Evolutionary conservation across 2,797 vertebrate species (phyloP), one percentile per base, ranked within the genome.

Genomic region (Hoplostethus mediterraneus): DNA sequence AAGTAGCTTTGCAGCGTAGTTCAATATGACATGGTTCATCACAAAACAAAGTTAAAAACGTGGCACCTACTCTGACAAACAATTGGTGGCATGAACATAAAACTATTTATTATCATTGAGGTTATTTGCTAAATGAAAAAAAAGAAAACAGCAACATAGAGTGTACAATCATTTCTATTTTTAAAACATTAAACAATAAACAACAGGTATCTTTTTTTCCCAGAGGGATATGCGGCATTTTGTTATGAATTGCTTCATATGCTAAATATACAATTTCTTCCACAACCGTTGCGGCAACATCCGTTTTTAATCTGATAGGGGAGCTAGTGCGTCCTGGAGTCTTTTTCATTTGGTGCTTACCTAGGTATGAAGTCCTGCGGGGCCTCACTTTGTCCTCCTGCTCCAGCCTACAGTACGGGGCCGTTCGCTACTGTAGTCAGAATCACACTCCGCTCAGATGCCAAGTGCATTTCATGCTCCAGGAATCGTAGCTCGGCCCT

Each of bases 381-480:
- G 73, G 67, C 51, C 73, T 42, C 54, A 67, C 40, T 25, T 86
- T 84, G 62, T 75, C 82, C 70, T 73, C 79, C 76, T 21, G 30
- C 44, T 25, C 80, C 58, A 68, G 62, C 57, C 53, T 67, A 52
- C 73, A 67, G 68, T 74, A 60, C 17, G 66, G 77, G 65, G 71
- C 81, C 81, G 63, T 57, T 67, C 78, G 77, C 77, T 82, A 73
- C 62, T 67, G 71, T 54, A 57, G 73, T 81, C 79, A 74, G 65
- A 80, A 74, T 71, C 75, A 51, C 73, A 63, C 33, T 61, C 67
- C 54, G 5, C 75, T 21, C 2, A 54, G 62, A 79, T 60, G 83
- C 79, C 80, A 75, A 87, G 75, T 79, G 73, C 48, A 65, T 87
- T 86, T 84, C 64, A 71, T 75, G 79, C 83, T 82, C 75, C 65